A percentile compares a stretch with the other conserved stretches of the same genome.
Conservation (phyloP, 2,113 vertebrate species). For the Spheniscus mendiculus region DNA sequence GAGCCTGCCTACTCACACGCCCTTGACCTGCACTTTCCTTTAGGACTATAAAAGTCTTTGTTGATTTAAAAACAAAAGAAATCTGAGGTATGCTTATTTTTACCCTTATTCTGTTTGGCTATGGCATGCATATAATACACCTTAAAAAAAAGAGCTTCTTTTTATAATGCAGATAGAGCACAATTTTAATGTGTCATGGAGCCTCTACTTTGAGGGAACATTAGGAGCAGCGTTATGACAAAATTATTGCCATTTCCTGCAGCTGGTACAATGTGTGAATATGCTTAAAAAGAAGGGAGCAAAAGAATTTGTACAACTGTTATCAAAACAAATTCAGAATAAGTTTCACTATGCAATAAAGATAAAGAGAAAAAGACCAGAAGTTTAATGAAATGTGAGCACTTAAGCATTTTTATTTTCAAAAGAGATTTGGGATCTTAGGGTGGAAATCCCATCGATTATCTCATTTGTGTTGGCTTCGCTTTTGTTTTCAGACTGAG, state of each 20-base stretch:
- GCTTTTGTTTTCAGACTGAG: not conserved
- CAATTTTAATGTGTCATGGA: not conserved
- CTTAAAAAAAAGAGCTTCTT: not conserved
- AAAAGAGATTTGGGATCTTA: not conserved
- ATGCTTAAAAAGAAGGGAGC: not conserved
- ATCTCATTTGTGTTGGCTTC: not conserved
- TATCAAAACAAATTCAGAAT: not conserved
- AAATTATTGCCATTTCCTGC: not conserved
- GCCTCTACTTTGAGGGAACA: not conserved
- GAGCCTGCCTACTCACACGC: not conserved
- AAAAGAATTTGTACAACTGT: not conserved
- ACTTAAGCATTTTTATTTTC: not conserved
- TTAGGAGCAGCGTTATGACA: not conserved
- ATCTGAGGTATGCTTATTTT: not conserved
- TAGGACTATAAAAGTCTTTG: not conserved
- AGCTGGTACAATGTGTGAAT: not conserved
- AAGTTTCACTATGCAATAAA: not conserved
- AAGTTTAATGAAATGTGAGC: not conserved
- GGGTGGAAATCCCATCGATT: not conserved
- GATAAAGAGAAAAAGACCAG: not conserved
- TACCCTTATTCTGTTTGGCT: not conserved
- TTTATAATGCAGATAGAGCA: not conserved
- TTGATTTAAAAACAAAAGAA: not conserved
- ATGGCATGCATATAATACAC: not conserved
- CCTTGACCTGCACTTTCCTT: not conserved